A percentile compares a stretch with the other conserved stretches of the same genome.
Evolutionary conservation across 2,113 vertebrate genomes (phyloP).

Genomic region (Xenotilapia caudafasciata): DNA sequence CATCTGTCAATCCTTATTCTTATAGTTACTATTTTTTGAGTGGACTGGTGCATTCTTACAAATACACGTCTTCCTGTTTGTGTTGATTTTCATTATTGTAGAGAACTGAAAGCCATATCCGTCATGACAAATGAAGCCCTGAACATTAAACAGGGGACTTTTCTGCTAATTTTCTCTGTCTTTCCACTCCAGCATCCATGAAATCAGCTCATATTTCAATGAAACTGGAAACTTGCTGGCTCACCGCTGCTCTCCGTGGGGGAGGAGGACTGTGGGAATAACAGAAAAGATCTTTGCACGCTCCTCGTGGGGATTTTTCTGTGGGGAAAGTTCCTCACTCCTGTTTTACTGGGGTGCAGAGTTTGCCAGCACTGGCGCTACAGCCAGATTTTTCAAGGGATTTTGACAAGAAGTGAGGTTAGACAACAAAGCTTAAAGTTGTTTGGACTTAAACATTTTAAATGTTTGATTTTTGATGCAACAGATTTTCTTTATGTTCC

Average conservation of each 20-base stretch:
- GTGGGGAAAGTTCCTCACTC: conserved; percentile 1
- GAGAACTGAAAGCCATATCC: background rate
- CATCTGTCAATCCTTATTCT: background rate
- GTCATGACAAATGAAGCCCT: background rate
- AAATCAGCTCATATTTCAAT: background rate
- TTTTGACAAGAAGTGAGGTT: background rate
- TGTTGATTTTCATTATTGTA: background rate
- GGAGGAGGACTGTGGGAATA: conserved; percentile 16
- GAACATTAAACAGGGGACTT: background rate
- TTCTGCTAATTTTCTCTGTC: background rate
- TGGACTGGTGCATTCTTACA: background rate
- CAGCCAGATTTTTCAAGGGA: background rate
- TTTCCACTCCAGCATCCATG: background rate
- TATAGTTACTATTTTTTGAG: background rate
- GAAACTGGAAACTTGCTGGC: background rate
- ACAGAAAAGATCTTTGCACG: background rate
- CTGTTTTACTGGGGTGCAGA: background rate
- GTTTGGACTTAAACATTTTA: background rate
- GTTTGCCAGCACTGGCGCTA: background rate
- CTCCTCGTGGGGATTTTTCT: background rate
- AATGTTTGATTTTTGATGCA: background rate
- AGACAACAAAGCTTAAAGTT: background rate
- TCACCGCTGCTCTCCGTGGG: background rate
- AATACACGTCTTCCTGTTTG: background rate
- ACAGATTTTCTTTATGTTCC: background rate